A percentile compares a stretch with the other conserved stretches of the same genome.
These are phyloP conservation scores for Dexiosoma caninum DNA, from an alignment of 2,888 invertebrate genomes.

Conservation along the genomic window DNA sequence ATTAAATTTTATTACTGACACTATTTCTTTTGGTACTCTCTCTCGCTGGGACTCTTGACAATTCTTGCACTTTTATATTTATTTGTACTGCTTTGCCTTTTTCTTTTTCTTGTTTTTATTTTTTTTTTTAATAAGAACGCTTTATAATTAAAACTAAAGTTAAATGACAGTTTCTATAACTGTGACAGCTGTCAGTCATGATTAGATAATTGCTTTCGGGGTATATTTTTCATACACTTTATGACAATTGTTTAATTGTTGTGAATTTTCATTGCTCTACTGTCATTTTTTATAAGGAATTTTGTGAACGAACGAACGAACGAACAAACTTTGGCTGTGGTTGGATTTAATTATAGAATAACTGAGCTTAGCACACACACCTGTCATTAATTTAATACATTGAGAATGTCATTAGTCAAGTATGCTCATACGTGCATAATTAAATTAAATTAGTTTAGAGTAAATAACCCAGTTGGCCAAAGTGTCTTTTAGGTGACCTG, in stretches of 20 bases:
- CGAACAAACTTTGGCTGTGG: too few relatives aligned
- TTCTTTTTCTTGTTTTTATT: too few relatives aligned
- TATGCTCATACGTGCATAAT: too few relatives aligned
- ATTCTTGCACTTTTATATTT: background rate
- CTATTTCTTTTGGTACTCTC: slow-evolving; percentile 2
- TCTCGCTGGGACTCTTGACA: background rate
- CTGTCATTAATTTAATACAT: slow-evolving; percentile 30
- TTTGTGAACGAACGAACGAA: background rate
- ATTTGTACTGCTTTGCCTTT: too few relatives aligned
- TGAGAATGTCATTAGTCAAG: slow-evolving; percentile 14
- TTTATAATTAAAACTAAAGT: slow-evolving; percentile 49
- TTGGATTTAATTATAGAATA: background rate
- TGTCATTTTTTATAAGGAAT: background rate
- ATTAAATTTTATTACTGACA: slow-evolving; percentile 28
- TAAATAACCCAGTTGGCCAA: too few relatives aligned
- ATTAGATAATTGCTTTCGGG: slow-evolving; percentile 53
- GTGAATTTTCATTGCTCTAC: background rate
- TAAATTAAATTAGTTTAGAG: too few relatives aligned
- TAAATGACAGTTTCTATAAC: slow-evolving; percentile 44
- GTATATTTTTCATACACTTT: slow-evolving; percentile 20
- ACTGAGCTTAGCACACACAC: slow-evolving; percentile 9
- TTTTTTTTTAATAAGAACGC: slow-evolving; percentile 30
- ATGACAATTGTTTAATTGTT: slow-evolving; percentile 37
- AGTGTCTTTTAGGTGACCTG: too few relatives aligned
- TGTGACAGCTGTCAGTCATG: slow-evolving; percentile 59